A percentile compares a stretch with the other conserved stretches of the same genome.
These are phyloP conservation scores for Choristoneura fumiferana DNA, from an alignment of 1,140 invertebrate genomes.

Conservation along the genomic window DNA sequence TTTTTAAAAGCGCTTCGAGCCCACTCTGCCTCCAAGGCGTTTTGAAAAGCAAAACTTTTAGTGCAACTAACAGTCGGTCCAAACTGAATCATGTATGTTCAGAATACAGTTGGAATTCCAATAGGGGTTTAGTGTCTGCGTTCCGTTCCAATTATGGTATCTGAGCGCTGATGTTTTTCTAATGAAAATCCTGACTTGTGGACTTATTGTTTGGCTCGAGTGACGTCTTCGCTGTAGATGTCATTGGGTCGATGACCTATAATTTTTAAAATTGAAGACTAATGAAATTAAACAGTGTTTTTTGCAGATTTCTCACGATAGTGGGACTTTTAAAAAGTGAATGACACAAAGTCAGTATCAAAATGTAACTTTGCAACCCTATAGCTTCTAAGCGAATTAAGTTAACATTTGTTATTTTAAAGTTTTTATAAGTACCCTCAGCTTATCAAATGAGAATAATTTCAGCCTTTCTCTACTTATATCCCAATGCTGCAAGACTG, in stretches of 20 bases:
- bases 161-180: conserved; percentile 28
- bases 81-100: conserved; percentile 5
- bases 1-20: conserved; percentile 33
- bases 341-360: no score
- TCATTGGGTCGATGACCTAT: conserved; percentile 7
- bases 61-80: conserved; percentile 2
- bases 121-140: conserved; percentile 9
- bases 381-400: no score
- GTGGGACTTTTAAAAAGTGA: no score
- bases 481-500: no score
- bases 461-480: no score
- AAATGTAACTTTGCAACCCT: no score
- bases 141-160: conserved; percentile 28
- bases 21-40: conserved; percentile 27
- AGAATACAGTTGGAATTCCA: conserved; percentile 20
- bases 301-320: no score
- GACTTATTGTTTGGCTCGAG: conserved; percentile 20
- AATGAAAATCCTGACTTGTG: conserved; percentile 32
- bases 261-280: no score
- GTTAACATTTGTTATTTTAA: no score
- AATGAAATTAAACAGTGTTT: no score
- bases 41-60: conserved; percentile 41
- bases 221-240: conserved; percentile 11
- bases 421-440: no score
- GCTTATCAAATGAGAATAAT: no score